Conservation (phyloP, 2,113 vertebrate species). For the Sphaerodactylus townsendi region DNA sequence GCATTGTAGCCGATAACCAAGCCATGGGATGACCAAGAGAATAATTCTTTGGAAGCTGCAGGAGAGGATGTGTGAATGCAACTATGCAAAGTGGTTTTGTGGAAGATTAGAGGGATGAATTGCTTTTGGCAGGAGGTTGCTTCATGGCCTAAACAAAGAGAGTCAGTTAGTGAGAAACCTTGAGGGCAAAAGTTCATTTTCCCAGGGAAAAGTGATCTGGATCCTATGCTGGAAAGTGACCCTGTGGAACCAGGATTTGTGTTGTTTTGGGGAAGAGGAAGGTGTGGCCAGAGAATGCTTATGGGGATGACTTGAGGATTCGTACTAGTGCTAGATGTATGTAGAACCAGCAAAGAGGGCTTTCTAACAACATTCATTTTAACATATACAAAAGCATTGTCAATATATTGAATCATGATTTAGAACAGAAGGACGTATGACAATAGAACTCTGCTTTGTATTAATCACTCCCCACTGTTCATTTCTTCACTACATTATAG, state of each 20-base stretch:
- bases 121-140: neutral
- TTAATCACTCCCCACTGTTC: too few species aligned
- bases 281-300: neutral
- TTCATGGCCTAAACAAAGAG: neutral
- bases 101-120: neutral
- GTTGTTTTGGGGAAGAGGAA: neutral
- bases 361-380: too few species aligned
- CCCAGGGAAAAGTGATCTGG: neutral
- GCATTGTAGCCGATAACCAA: neutral
- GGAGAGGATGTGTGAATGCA: neutral
- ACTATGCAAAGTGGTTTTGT: too few species aligned
- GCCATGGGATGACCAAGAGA: neutral
- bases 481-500: too few species aligned
- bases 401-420: too few species aligned
- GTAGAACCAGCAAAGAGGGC: too few species aligned
- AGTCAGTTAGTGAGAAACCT: neutral
- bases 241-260: neutral
- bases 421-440: too few species aligned
- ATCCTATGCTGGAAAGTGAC: neutral
- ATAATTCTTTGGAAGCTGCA: neutral
- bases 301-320: neutral
- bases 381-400: too few species aligned
- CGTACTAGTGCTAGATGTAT: neutral
- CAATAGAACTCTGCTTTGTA: too few species aligned
- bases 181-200: neutral